A percentile compares a stretch with the other conserved stretches of the same genome.
phyloP scores from a whole-genome alignment of 2,888 invertebrate species.

The Ctenicera cuprea region DNA sequence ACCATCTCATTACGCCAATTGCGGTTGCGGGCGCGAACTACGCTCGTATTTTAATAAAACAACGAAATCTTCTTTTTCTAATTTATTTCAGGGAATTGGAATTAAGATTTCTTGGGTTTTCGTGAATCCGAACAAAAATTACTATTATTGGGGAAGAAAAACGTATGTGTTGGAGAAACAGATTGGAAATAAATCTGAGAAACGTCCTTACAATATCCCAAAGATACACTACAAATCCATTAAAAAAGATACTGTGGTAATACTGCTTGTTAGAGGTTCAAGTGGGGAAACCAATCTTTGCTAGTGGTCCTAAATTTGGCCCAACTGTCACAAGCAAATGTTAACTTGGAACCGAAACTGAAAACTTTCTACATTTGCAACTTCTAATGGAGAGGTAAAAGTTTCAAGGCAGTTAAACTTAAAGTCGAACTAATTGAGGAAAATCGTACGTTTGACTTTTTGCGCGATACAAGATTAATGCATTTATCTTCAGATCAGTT shows the following conservation, averaged over 20 bases:
- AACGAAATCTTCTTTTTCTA: too few relatives aligned
- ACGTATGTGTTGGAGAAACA: background rate
- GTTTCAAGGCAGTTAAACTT: constrained; percentile 47
- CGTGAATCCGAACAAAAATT: background rate
- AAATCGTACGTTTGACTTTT: constrained; percentile 36
- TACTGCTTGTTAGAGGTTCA: constrained; percentile 8
- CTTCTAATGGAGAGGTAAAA: constrained; percentile 52
- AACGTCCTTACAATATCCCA: background rate
- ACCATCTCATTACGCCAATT: too few relatives aligned
- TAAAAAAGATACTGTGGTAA: constrained; percentile 11
- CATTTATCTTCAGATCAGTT: constrained; percentile 25
- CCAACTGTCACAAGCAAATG: constrained; percentile 50
- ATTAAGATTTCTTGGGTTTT: too few relatives aligned
- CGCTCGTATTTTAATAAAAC: too few relatives aligned
- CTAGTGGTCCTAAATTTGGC: constrained; percentile 47
- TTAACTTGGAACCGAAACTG: constrained; percentile 47
- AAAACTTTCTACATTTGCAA: constrained; percentile 53
- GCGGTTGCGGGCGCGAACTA: too few relatives aligned
- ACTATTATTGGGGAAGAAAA: too few relatives aligned
- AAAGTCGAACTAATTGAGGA: constrained; percentile 47
- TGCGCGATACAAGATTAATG: constrained; percentile 38
- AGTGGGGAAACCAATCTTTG: constrained; percentile 40
- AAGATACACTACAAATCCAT: constrained; percentile 10
- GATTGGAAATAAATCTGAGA: background rate
- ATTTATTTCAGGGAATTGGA: too few relatives aligned